phyloP scores from a whole-genome alignment of 2,888 invertebrate genomes.

The Xestia sexstrigata region DNA sequence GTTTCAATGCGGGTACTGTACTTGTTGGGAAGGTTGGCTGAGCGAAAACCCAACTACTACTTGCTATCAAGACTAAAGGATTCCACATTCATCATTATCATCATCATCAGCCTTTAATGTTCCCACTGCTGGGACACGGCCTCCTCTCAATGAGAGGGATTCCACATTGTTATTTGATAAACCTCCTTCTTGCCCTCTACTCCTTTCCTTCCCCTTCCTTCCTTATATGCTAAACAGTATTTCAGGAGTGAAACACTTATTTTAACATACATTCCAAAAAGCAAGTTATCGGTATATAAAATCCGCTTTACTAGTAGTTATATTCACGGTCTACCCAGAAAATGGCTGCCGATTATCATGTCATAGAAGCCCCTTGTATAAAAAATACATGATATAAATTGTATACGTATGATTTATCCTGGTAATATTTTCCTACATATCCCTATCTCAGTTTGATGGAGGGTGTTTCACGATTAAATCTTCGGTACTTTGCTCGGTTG shows the following conservation, averaged over 20 bases:
- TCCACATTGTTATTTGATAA: no score
- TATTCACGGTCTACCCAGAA: background rate
- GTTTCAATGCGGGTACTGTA: background rate
- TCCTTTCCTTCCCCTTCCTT: no score
- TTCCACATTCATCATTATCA: no score
- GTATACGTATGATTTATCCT: slow-evolving; percentile 44
- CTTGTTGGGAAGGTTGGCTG: background rate
- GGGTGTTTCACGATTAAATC: slow-evolving; percentile 57
- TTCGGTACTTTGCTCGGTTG: slow-evolving; percentile 42
- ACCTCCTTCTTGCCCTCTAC: no score
- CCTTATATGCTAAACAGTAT: no score
- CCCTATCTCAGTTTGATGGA: slow-evolving; percentile 47
- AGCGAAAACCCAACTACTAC: background rate
- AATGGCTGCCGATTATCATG: slow-evolving; percentile 29
- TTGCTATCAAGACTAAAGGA: no score
- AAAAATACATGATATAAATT: slow-evolving; percentile 50
- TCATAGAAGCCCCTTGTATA: slow-evolving; percentile 13
- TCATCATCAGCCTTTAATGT: no score
- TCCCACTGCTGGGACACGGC: no score
- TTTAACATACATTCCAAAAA: background rate
- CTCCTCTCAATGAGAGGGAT: no score
- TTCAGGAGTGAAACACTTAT: no score
- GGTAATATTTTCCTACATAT: slow-evolving; percentile 49
- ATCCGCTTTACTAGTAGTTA: background rate
- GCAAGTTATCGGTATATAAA: background rate